These are phyloP conservation scores for Branchipolynoe longqiensis DNA, from an alignment of 2,888 invertebrate species.

Conservation along the genomic window DNA sequence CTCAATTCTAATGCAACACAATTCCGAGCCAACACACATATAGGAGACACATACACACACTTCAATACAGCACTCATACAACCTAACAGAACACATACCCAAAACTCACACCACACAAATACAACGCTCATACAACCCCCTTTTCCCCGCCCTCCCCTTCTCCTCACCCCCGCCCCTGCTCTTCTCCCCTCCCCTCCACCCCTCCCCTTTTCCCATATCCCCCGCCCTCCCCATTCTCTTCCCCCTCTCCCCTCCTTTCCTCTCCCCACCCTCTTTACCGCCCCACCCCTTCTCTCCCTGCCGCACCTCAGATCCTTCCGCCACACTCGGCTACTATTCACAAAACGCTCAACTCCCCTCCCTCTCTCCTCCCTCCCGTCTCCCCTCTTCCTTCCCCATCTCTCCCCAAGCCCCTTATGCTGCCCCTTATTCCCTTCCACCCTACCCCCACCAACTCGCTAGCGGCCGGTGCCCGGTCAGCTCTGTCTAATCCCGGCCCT, in stretches of 20 bases:
- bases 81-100: too few relatives aligned
- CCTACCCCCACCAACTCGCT: not conserved
- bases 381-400: not conserved
- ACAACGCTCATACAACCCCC: too few relatives aligned
- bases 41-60: too few relatives aligned
- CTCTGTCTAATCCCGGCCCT: slow-evolving; percentile 13
- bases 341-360: not conserved
- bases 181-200: not conserved
- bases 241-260: not conserved
- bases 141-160: too few relatives aligned
- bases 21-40: too few relatives aligned
- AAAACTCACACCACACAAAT: too few relatives aligned
- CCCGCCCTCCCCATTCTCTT: not conserved
- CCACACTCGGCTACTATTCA: too few relatives aligned
- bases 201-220: not conserved
- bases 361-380: not conserved
- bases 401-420: not conserved
- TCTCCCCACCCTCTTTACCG: not conserved
- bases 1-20: too few relatives aligned
- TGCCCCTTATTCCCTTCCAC: not conserved
- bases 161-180: too few relatives aligned
- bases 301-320: too few relatives aligned
- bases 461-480: slow-evolving; percentile 6
- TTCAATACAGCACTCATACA: too few relatives aligned
- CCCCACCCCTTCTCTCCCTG: not conserved